These are phyloP conservation scores for Idaea dimidiata DNA, from an alignment of 2,888 invertebrate species.

Conservation along the genomic window DNA sequence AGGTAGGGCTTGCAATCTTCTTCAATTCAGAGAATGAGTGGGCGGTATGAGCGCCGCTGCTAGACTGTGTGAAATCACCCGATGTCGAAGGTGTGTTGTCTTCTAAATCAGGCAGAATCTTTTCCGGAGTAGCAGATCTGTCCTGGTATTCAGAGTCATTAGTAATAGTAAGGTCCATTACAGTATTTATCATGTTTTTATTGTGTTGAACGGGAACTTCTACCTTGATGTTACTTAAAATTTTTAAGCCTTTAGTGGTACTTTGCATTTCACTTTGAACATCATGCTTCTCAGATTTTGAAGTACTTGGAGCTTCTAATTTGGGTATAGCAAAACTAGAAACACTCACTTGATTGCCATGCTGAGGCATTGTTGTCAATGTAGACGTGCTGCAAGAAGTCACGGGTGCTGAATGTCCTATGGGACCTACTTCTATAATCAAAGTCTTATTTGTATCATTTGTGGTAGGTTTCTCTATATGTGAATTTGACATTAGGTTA, in stretches of 20 bases:
- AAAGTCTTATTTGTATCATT: constrained; percentile 60
- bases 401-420: constrained; percentile 36
- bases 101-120: constrained; percentile 68
- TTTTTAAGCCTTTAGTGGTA: constrained; percentile 68
- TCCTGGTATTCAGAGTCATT: constrained; percentile 55
- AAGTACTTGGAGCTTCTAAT: constrained; percentile 26
- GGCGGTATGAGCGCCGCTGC: constrained; percentile 50
- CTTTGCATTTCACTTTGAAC: constrained; percentile 48
- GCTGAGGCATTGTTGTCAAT: constrained; percentile 12
- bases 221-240: constrained; percentile 77
- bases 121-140: constrained; percentile 54
- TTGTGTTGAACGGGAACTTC: constrained; percentile 75
- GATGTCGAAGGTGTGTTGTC: constrained; percentile 54
- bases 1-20: constrained; percentile 63
- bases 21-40: constrained; percentile 72
- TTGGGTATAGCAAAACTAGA: constrained; percentile 15
- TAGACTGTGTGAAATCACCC: constrained; percentile 47
- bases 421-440: constrained; percentile 69
- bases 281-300: constrained; percentile 29
- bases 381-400: constrained; percentile 26
- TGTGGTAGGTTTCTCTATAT: constrained; percentile 43
- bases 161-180: constrained; percentile 69
- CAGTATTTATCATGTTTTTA: constrained; percentile 69
- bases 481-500: constrained; percentile 35
- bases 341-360: not conserved